phyloP scores from a whole-genome alignment of 2,888 invertebrate genomes.

The Stenodema calcarata region DNA sequence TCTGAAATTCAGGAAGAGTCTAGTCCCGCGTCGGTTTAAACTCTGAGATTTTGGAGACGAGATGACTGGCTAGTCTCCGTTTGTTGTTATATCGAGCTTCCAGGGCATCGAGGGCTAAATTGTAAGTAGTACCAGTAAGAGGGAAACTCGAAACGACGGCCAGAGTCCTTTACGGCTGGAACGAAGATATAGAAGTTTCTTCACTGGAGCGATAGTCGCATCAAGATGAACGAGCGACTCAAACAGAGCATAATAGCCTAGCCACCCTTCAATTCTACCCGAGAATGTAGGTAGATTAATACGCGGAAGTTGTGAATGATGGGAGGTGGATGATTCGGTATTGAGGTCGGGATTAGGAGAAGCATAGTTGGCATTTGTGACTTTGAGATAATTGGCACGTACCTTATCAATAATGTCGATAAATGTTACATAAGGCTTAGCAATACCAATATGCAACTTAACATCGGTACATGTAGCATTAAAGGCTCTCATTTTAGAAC shows the following conservation, averaged over 20 bases:
- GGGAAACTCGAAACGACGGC: background rate
- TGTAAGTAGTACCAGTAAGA: background rate
- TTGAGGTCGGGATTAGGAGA: too few species aligned
- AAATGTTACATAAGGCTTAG: too few species aligned
- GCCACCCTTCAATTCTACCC: background rate
- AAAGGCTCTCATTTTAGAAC: too few species aligned
- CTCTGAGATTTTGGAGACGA: background rate
- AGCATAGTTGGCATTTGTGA: too few species aligned
- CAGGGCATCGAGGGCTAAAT: background rate
- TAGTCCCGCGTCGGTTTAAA: background rate
- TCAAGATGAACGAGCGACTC: background rate
- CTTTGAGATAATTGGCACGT: too few species aligned
- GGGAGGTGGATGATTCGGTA: too few species aligned
- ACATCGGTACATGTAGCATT: too few species aligned
- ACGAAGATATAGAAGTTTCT: background rate
- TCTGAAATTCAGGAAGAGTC: background rate
- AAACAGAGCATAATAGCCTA: background rate
- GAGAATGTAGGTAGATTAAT: background rate
- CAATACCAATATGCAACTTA: too few species aligned
- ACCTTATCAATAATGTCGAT: too few species aligned
- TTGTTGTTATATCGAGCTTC: too few species aligned
- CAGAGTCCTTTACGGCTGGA: background rate
- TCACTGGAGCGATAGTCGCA: background rate
- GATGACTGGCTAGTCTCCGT: background rate
- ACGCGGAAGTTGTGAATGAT: background rate